These are phyloP conservation scores for Diplosoma virens DNA, from an alignment of 23 tunicate species.

Conservation along the genomic window DNA sequence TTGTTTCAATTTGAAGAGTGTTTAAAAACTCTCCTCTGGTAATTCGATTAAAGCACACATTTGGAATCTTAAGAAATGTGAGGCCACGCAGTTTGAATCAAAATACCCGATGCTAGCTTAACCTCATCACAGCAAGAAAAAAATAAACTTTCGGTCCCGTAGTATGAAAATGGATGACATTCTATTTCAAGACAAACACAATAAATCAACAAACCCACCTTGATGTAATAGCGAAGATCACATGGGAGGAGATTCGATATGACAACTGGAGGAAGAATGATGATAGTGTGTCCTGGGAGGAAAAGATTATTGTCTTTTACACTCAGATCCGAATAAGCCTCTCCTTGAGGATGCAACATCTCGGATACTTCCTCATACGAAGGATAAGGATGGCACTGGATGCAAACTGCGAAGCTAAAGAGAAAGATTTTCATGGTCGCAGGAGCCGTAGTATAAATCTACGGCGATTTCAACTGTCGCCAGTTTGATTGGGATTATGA, in stretches of 20 bases:
- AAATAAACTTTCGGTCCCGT: too few species aligned
- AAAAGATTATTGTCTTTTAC: slow-evolving; percentile 27
- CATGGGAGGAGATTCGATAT: slow-evolving; percentile 93
- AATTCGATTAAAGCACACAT: too few species aligned
- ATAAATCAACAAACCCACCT: slow-evolving; percentile 15
- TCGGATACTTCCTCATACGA: slow-evolving; percentile 57
- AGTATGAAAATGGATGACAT: too few species aligned
- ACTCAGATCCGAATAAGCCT: not conserved
- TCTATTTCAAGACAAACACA: not conserved
- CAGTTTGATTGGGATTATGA: too few species aligned
- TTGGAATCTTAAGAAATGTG: too few species aligned
- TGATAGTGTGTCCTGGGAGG: slow-evolving; percentile 85
- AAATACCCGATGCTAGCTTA: too few species aligned
- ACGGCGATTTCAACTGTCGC: too few species aligned
- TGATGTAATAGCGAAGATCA: slow-evolving; percentile 77
- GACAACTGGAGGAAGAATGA: slow-evolving; percentile 86
- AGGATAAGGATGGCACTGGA: slow-evolving; percentile 60
- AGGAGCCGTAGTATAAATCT: too few species aligned
- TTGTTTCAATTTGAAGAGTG: not conserved
- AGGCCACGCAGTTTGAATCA: too few species aligned
- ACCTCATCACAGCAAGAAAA: too few species aligned
- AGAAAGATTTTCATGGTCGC: not conserved
- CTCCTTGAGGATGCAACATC: slow-evolving; percentile 33
- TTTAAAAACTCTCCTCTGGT: not conserved
- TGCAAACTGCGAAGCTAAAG: slow-evolving; percentile 58